Evolutionary conservation across 1,140 invertebrate species (phyloP), one percentile per base, ranked within the genome.

Genomic region (Drosophila athabasca): DNA sequence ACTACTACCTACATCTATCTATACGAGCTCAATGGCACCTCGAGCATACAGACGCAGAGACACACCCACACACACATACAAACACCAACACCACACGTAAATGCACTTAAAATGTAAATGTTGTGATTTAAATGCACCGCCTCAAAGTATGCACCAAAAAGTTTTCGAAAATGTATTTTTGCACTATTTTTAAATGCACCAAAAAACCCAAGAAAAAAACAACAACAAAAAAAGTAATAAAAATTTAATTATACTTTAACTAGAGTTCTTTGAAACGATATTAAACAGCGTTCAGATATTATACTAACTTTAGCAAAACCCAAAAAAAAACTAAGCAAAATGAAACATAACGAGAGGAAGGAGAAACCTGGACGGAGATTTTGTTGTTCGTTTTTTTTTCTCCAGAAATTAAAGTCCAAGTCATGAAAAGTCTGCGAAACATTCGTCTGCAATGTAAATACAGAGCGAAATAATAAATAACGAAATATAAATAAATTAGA

Each of bases 31-130:
- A 31, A 31, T 31, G 31, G 31, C 31, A 31, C 31, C 8, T 31
- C 29, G 29, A 31, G 7, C 29, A 31, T 7, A 31, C 31, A 31
- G 29, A 62, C 45, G 17, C 66, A 64, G 15, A 43, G 8, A 52
- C 19, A 11, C 22, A 15, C 26, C n/a, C 57, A 13, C 11, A 13
- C 31, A 41, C 15, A 17, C n/a, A 19, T 13, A 24, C 60, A 24
- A 49, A 8, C 26, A 57, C 51, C 17, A 15, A 22, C 6, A 39
- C 59, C 62, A 60, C 62, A 65, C 59, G 61, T 52, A 85, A 85
- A 75, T 88, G 83, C 83, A 88, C 84, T 88, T 83, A 88, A 79
- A 83, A 73, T 79, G 84, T 88, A 83, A 88, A 83, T 88, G 83
- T 88, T 88, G 83, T 88, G 83, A 88, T 88, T 87, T 79, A 69